Evolutionary conservation across 2,113 vertebrate genomes (phyloP).

Genomic region (Aspiorhynchus laticeps): DNA sequence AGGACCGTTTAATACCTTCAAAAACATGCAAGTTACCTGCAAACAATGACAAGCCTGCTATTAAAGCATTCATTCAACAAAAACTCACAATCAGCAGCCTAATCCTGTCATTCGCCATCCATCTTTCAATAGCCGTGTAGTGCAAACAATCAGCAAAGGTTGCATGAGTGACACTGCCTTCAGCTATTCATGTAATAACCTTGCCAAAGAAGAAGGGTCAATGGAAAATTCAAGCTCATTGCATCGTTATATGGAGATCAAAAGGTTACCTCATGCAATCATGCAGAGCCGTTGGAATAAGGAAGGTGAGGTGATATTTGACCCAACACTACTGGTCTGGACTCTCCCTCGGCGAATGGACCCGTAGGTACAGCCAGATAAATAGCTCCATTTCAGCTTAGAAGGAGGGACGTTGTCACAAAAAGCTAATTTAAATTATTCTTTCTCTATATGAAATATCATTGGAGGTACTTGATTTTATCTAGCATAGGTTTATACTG

Average conservation of each 20-base stretch:
- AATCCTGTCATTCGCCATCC: neutral
- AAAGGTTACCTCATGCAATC: constrained; percentile 37
- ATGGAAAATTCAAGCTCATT: constrained; percentile 14
- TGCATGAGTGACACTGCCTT: neutral
- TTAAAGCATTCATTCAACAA: neutral
- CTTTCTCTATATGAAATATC: neutral
- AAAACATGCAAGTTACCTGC: neutral
- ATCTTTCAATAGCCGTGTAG: neutral
- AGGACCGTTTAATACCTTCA: neutral
- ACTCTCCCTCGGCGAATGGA: neutral
- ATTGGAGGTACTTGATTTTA: neutral
- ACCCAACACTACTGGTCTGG: constrained; percentile 10
- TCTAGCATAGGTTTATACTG: too few relatives aligned
- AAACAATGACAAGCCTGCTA: neutral
- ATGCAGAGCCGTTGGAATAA: constrained; percentile 24
- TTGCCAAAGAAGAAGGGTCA: constrained; percentile 18
- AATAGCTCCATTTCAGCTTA: neutral
- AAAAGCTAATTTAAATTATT: neutral
- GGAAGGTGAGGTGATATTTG: constrained; percentile 3
- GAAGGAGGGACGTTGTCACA: neutral
- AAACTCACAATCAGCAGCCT: neutral
- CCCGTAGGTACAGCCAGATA: neutral
- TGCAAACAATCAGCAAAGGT: constrained; percentile 14
- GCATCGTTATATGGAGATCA: constrained; percentile 34
- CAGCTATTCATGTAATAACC: neutral